Evolutionary conservation across 2,888 invertebrate genomes (phyloP), one percentile per base, ranked within the genome.

Genomic region (Cotesia congregata): DNA sequence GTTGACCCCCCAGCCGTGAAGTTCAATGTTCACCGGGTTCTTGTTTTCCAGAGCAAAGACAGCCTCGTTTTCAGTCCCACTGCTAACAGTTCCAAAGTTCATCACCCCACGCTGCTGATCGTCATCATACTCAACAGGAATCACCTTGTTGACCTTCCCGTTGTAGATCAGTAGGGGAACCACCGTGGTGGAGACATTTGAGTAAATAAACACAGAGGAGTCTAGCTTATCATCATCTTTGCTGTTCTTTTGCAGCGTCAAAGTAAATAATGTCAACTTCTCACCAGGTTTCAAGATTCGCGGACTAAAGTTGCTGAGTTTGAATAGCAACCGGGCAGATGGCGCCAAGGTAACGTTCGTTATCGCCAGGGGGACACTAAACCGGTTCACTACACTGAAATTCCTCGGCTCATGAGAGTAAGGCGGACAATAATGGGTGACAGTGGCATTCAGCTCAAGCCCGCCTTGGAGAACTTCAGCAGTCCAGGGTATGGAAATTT

Each of bases 141-240:
- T 86, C 70, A 90, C 86, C 84, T 88, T 89, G 50, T 79, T 84
- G 5, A 95, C 90, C 86, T 93, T 93, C 68, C 95, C 95, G 87
- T 94, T 93, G 87, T 95, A 95, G 85, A 94, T 93, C 72, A 93
- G 88, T 79, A 96, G 89, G 50, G 95, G 95, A 80, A 95, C 91
- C 82, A 91, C 90, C 82, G 95, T 92, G 61, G 92, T 91, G 40
- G 95, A 95, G 77, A 95, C 92, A 89, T 96, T 96, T 20, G 95
- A 95, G 86, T 93, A 92, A 72, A 96, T 90, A 64, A 92, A 90
- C 82, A 95, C 91, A 81, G 91, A 90, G 9, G 94, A 92, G 83
- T 92, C 92, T 77, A 94, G 90, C 84, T 93, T 92, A 77, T 86
- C 86, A 83, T 92, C 90, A 79, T 88, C 90, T 79, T 90, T 87